Evolutionary conservation across 2,888 invertebrate species (phyloP), one percentile per base, ranked within the genome.

Genomic region (Ichneumoninae sp.): DNA sequence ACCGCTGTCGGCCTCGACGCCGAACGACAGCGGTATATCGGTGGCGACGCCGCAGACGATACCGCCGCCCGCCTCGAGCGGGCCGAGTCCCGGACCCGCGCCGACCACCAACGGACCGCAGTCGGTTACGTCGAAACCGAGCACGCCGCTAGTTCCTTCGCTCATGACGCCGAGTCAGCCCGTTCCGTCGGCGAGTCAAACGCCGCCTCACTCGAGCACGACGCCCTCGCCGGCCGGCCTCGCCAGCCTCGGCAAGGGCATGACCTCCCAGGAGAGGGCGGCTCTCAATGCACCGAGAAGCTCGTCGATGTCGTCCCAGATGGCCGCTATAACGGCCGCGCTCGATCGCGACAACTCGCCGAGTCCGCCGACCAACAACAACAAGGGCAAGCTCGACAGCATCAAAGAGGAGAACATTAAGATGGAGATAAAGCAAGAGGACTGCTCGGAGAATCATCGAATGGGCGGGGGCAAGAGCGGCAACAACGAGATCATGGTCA

Each of bases 291-390:
- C 94, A 0, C 93, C 94, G 1, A 93, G 94, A 87, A 92, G 89
- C 83, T 94, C 94, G n/a, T 95, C 95, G 22, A 95, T 96, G 91
- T 96, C 96, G 26, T 96, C 96, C 10, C 96, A 96, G 92, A 96
- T 96, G 95, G 96, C 96, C 16, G 96, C 96, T 4, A 95, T 96
- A 75, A 96, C 95, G 88, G 96, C 96, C 5, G 96, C 96, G 0
- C 95, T 96, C 40, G 96, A 96, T 87, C 95, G 95, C 86, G 95
- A 95, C 88, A 96, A 96, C 86, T 96, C 96, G 54, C 95, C 96
- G 33, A 95, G 96, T 77, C 94, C 95, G 10, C 94, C 95, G 0
- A 94, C 94, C 82, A 94, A 94, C 79, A 94, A 95, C 22, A 95
- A 95, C 85, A 96, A 96, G 90, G 96, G 96, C 4, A 96, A 96